Evolutionary conservation across 1,140 invertebrate genomes (phyloP), one percentile per base, ranked within the genome.

Genomic region (Eumeta japonica): DNA sequence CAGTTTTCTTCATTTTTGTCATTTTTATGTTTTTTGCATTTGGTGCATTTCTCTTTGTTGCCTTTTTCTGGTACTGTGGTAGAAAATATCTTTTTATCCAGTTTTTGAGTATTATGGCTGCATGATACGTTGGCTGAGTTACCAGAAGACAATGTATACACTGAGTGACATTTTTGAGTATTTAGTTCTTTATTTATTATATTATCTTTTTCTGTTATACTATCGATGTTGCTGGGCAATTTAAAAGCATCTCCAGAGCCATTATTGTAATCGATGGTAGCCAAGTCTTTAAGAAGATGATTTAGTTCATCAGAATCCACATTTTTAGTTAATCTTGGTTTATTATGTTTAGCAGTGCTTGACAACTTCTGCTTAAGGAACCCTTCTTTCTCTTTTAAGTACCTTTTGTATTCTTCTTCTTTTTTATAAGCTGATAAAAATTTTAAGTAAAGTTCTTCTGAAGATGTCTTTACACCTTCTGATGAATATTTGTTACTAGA

Each of bases 211-310:
- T 46, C n/a, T n/a, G n/a, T n/a, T n/a, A n/a, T n/a, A n/a, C n/a
- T 46, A 24, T 41, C 48, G 10, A 48, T 48, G 12, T 54, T 49
- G 10, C 59, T 54, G 52, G 67, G 60, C 29, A 67, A 41, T 50
- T 62, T 74, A 48, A 56, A 62, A 24, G 66, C 64, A 52, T 74
- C 66, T 13, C 66, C 70, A 18, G 66, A 68, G 11, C 70, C 70
- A 55, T 68, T 60, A 42, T 65, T 58, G 49, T 65, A 63, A 33
- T 71, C 68, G 37, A 71, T 73, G 50, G 50, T 55, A 2, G 64
- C 55, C 19, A 74, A 52, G 40, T 74, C 70, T 45, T 66, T 64
- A 39, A 72, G 54, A 13, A 74, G 42, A 42, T 67, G 50, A 44
- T 68, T 62, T 16, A 74, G 31, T 43, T 49, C 56, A 31, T 46